Evolutionary conservation across 2,888 invertebrate species (phyloP), one percentile per base, ranked within the genome.

Genomic region (Cecidostiba fungosa): DNA sequence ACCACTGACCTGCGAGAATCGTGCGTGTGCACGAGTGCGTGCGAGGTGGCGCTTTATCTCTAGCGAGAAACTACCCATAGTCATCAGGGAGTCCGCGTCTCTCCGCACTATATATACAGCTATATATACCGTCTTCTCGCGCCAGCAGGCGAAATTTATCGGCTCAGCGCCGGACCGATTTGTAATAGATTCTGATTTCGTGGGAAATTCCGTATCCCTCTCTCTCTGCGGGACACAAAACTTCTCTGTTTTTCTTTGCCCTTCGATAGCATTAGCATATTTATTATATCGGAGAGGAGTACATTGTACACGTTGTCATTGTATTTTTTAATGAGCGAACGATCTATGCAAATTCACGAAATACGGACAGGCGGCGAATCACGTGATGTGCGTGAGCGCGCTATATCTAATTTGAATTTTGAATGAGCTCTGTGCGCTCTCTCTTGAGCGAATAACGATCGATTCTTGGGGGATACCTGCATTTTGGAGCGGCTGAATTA

Each of bases 391-490:
- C 54, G 43, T 2, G 12, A 54, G 73, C 50, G 19, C 39, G 50
- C 76, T 16, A 47, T 50, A n/a, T 81, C 72, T 72, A 23, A 83
- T 83, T 72, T 83, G 83, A 77, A 83, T 83, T 83, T 83, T 83
- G 77, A 77, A 77, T 76, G 77, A 69, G 77, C 39, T 59, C 23
- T n/a, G 50, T 23, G 19, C n/a, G 6, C 54, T 59, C 54, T 19
- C 54, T 59, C 39, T 62, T 59, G 59, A 59, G 59, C 72, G 59
- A 54, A 23, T 26, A 66, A 14, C 26, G 66, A 66, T 59, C 54
- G 54, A 59, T 59, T 59, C 54, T 59, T n/a, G 12, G 66, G 29
- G 66, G 66, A 66, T 66, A 26, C 29, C 66, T 26, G 66, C 66
- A 29, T 66, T 66, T 66, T 66, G 19, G 59, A 59, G 59, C 23